Evolutionary conservation across 2,797 vertebrate genomes (phyloP), one percentile per base, ranked within the genome.

Genomic region (Neopelma chrysocephalum): DNA sequence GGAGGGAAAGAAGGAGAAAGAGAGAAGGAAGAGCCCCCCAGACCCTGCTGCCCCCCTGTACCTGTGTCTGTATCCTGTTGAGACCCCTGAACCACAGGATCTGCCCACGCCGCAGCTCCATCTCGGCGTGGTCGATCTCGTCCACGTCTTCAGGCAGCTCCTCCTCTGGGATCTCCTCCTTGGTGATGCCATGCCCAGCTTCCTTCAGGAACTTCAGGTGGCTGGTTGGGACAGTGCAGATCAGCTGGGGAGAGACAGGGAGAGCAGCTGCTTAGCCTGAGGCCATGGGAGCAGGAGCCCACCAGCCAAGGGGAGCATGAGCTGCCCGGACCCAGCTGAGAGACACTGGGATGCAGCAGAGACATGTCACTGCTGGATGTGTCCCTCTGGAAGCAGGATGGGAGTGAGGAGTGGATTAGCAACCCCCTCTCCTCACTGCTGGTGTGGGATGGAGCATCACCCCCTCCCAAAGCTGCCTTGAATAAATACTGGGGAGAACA

Each of bases 61-160:
- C 99, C 99, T 99, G 99, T 8, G 99, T 99, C 98, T 99, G 99
- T 98, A 99, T 99, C 87, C 99, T 99, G 98, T 99, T 99, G 96
- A 99, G 98, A n/a, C 99, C 99, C 96, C 99, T 97, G 98, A 99
- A 99, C 99, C 99, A 99, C 69, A 99, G 98, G 98, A 99, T 99
- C 98, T 99, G 99, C 76, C 99, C 99, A 11, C 99, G 97, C 86
- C 99, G 97, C 93, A 99, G 97, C 97, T 99, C 99, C 99, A 99
- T 99, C 97, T 99, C 99, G 0, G 98, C 99, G 1, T 99, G 99
- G 97, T 99, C 99, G 3, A 99, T 99, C 97, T 99, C 99, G 3
- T 99, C 99, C 5, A 97, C 96, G 3, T 98, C 99, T 96, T 99
- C 99, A 0, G 97, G 97, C 56, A 99, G 84, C 81, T 99, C 98